Evolutionary conservation across 1,140 invertebrate genomes (phyloP).

Genomic region (Ceratoteleas bidentatus): DNA sequence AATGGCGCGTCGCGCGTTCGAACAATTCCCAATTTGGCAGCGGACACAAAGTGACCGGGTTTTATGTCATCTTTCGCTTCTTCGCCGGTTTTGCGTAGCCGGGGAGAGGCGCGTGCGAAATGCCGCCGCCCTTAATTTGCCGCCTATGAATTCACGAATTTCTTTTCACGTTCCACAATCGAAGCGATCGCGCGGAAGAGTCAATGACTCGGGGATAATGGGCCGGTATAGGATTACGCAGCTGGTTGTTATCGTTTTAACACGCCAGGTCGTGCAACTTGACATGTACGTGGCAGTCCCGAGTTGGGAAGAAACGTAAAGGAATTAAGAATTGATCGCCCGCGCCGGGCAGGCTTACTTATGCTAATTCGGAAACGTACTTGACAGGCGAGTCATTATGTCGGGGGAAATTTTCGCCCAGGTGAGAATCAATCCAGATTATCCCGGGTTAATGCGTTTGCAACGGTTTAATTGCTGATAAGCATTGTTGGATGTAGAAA

Average conservation of each 20-base stretch:
- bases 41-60: no score
- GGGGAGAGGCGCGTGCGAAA: constrained; percentile 27
- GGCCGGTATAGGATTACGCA: constrained; percentile 59
- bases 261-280: constrained; percentile 26
- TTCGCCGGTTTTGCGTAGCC: constrained; percentile 39
- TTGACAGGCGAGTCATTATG: constrained; percentile 24
- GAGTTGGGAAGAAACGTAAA: constrained; percentile 36
- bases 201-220: constrained; percentile 59
- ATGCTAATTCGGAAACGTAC: constrained; percentile 41
- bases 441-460: constrained; percentile 7
- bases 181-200: constrained; percentile 47
- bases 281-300: constrained; percentile 26
- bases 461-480: constrained; percentile 13
- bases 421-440: constrained; percentile 21
- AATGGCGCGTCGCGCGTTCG: constrained; percentile 66
- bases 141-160: constrained; percentile 49
- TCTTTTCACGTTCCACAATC: constrained; percentile 59
- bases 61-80: no score
- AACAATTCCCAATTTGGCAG: constrained; percentile 32
- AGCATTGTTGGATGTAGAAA: no score
- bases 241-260: constrained; percentile 60
- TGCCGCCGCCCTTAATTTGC: constrained; percentile 52
- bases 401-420: constrained; percentile 9
- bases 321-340: constrained; percentile 51
- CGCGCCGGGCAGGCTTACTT: constrained; percentile 32